These are phyloP conservation scores for Onychomys torridus DNA, from an alignment of 2,797 vertebrate species.

Conservation along the genomic window DNA sequence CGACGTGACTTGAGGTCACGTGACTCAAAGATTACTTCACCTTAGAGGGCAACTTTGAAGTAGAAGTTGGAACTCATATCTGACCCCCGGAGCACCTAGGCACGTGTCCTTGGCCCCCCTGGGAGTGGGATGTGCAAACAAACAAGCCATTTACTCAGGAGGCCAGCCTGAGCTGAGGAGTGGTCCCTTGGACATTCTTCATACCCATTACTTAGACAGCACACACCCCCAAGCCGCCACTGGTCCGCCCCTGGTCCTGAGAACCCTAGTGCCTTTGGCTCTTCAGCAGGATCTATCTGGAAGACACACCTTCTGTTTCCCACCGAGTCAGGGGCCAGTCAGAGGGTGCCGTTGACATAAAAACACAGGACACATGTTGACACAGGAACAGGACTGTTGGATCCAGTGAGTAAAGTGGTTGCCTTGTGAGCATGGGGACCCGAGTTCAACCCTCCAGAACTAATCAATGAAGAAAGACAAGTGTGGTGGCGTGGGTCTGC, in stretches of 20 bases:
- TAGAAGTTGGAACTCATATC: background rate
- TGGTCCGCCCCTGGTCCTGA: background rate
- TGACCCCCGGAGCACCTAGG: background rate
- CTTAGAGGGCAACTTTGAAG: background rate
- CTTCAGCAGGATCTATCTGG: background rate
- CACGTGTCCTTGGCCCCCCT: background rate
- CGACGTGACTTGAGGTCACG: background rate
- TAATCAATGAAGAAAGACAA: background rate
- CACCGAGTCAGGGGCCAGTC: too few species aligned
- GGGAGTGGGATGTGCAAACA: background rate
- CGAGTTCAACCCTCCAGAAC: background rate
- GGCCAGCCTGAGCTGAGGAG: background rate
- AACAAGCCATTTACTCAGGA: background rate
- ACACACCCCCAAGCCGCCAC: background rate
- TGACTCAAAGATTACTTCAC: background rate
- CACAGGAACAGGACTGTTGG: background rate
- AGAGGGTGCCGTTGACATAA: background rate
- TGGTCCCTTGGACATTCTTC: too few species aligned
- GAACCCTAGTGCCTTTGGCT: too few species aligned
- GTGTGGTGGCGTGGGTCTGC: background rate
- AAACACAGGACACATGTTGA: background rate
- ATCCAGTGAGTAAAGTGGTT: background rate
- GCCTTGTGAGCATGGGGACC: background rate
- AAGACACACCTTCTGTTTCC: accelerated
- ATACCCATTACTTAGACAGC: background rate